phyloP scores from a whole-genome alignment of 1,140 invertebrate species.

The Euwallacea fornicatus region DNA sequence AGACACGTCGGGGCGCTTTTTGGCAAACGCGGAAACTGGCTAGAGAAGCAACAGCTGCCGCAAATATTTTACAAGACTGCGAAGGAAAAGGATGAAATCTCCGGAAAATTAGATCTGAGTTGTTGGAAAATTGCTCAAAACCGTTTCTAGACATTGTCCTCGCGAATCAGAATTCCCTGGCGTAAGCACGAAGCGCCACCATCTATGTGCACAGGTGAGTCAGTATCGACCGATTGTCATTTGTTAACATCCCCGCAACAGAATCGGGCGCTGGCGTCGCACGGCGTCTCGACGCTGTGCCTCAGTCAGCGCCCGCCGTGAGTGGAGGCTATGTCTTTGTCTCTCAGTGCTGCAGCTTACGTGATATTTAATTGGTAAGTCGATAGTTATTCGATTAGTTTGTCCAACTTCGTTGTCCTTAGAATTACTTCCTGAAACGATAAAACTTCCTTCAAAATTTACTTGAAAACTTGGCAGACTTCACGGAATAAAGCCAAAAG shows the following conservation, averaged over 20 bases:
- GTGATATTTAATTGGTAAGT: conserved; percentile 51
- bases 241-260: conserved; percentile 49
- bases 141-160: conserved; percentile 3
- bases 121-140: neutral
- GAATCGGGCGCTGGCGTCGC: conserved; percentile 51
- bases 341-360: conserved; percentile 44
- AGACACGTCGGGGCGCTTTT: no score
- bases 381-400: conserved; percentile 18
- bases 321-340: conserved; percentile 52
- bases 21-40: neutral
- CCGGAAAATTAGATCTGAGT: neutral
- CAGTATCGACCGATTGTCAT: conserved; percentile 52
- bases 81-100: neutral
- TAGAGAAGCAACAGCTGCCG: neutral
- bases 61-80: neutral
- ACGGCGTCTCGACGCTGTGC: conserved; percentile 46
- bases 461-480: neutral
- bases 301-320: conserved; percentile 50
- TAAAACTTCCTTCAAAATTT: neutral
- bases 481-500: neutral
- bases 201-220: conserved; percentile 40
- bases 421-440: neutral
- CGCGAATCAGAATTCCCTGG: conserved; percentile 33
- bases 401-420: neutral
- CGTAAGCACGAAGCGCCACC: conserved; percentile 37